Percentiles rank a stretch among this genome's conserved stretches.
Evolutionary conservation across 2,113 vertebrate species (phyloP).

Genomic region (Nicator chloris): DNA sequence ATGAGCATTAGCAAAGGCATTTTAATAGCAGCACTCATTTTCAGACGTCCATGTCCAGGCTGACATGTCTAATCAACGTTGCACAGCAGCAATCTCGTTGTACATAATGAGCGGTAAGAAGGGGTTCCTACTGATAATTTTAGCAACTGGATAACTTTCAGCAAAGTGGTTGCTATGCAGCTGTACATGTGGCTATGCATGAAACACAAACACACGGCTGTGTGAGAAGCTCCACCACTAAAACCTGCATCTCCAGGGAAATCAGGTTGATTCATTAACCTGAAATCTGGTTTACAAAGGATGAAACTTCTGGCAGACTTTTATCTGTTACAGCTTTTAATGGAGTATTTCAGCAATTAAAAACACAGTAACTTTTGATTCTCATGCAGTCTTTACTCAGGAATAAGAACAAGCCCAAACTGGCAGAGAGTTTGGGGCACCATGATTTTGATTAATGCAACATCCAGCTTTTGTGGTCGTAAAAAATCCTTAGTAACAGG

Average conservation of each 20-base stretch:
- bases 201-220: background rate
- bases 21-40: slow-evolving; percentile 40
- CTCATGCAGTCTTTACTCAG: background rate
- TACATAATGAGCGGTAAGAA: background rate
- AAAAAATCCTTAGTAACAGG: background rate
- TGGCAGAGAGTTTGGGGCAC: background rate
- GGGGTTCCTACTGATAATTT: background rate
- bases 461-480: background rate
- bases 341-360: background rate
- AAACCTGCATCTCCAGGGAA: background rate
- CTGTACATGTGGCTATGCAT: background rate
- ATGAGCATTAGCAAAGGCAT: slow-evolving; percentile 42
- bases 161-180: background rate
- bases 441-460: background rate
- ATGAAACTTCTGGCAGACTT: background rate
- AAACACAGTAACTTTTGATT: background rate
- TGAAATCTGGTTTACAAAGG: background rate
- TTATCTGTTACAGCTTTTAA: background rate
- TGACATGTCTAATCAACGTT: slow-evolving; percentile 48
- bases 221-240: background rate
- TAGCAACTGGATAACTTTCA: slow-evolving; percentile 19
- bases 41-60: background rate
- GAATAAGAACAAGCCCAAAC: background rate
- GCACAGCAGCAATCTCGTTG: slow-evolving; percentile 15
- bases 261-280: background rate